Conservation (phyloP, 2,888 invertebrate species). For the Drosophila barbarae region DNA sequence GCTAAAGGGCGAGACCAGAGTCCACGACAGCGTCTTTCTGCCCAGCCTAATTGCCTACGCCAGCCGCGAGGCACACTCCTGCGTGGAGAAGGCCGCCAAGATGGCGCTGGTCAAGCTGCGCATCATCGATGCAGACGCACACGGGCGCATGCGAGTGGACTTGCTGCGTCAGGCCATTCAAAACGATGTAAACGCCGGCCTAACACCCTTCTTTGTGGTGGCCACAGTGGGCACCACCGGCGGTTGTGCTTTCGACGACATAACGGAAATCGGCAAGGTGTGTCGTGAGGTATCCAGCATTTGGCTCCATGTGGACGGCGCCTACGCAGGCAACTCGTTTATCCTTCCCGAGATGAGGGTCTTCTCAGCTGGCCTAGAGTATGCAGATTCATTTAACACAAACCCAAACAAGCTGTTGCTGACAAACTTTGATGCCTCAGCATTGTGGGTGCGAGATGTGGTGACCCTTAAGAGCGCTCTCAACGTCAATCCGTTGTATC, state of each 20-base stretch:
- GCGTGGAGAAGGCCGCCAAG: conserved; percentile 89
- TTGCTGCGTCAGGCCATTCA: conserved; percentile 83
- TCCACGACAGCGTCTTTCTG: conserved; percentile 85
- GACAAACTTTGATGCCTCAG: conserved; percentile 91
- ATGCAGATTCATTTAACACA: conserved; percentile 91
- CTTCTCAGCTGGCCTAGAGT: conserved; percentile 84
- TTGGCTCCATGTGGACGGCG: conserved; percentile 95
- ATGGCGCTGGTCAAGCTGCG: conserved; percentile 87
- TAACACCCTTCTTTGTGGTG: conserved; percentile 91
- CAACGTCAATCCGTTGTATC: conserved; percentile 91
- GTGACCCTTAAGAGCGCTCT: conserved; percentile 89
- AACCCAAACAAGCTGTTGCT: conserved; percentile 94
- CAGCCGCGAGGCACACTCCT: conserved; percentile 87
- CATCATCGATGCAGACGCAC: conserved; percentile 86
- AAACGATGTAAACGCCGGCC: conserved; percentile 86
- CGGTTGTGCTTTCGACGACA: conserved; percentile 90
- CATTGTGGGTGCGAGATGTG: conserved; percentile 90
- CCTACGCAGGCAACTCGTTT: conserved; percentile 92
- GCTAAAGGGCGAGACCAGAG: conserved; percentile 81
- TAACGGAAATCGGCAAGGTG: conserved; percentile 88
- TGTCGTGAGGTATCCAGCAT: conserved; percentile 82
- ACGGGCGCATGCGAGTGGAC: conserved; percentile 84
- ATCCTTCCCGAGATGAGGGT: conserved; percentile 90
- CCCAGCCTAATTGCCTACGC: conserved; percentile 89
- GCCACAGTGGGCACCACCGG: conserved; percentile 91